phyloP scores from a whole-genome alignment of 2,797 vertebrate genomes.

The Setipinna tenuifilis region DNA sequence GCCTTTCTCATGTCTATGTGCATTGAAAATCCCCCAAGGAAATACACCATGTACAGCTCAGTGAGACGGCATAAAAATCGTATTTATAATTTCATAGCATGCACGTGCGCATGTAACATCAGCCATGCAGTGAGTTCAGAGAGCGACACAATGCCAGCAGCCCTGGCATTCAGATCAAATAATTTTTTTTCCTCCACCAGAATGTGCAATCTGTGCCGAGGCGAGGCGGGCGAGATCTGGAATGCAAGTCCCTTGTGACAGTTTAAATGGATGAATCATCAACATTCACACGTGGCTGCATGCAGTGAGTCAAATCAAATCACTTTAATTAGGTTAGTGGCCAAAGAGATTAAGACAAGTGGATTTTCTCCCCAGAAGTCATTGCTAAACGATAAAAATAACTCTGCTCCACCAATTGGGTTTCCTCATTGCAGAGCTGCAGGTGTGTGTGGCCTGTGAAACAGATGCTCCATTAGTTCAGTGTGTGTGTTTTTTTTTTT shows the following conservation, averaged over 20 bases:
- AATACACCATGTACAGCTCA: background rate
- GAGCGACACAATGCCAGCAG: background rate
- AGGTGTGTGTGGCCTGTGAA: background rate
- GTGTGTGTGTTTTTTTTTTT: too few relatives aligned
- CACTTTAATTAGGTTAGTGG: constrained; percentile 37
- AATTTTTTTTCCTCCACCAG: background rate
- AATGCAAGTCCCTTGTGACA: background rate
- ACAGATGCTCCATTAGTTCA: background rate
- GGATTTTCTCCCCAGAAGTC: constrained; percentile 17
- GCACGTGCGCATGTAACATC: background rate
- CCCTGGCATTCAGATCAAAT: background rate
- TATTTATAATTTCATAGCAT: background rate
- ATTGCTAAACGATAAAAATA: constrained; percentile 15
- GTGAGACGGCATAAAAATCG: background rate
- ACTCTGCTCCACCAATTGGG: background rate
- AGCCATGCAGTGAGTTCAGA: background rate
- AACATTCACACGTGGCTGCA: constrained; percentile 5
- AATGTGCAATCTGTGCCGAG: constrained; percentile 9
- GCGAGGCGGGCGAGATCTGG: background rate
- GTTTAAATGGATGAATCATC: constrained; percentile 30
- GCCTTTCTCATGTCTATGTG: background rate
- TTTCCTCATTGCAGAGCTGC: background rate
- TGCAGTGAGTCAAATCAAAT: constrained; percentile 28
- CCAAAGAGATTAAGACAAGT: constrained; percentile 36
- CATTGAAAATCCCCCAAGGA: background rate